Base-by-base conservation (phyloP, 92 coral and sea anemone genomes). In the Epizoanthus rinbou region DNA sequence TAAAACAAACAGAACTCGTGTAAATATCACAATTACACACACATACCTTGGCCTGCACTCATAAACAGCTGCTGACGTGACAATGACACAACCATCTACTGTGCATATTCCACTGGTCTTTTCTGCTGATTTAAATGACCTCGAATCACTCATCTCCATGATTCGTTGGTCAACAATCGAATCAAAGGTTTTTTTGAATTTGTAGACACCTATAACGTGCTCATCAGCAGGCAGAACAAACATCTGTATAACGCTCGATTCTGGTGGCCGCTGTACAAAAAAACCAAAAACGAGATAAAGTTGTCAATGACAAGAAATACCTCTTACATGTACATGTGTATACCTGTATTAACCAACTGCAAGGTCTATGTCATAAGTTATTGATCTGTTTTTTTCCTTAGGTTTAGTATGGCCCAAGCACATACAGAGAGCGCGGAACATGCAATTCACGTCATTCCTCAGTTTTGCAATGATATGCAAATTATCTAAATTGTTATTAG, bases 41-140 rank as follows among this genome's bases (percentile, higher is more conserved):
- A n/a, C 75, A 56, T 39, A 93, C 97, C 93, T 94, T 83, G 98
- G 98, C 76, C 95, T 79, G 80, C 98, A 92, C 71, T 90, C 91
- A 47, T 91, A 96, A 3, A 96, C 89, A 16, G 88, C 99, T 66
- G 94, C 87, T 23, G 98, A 83, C 10, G 99, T 96, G 16, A 96
- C 94, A 7, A 96, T 75, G 23, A 94, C 81, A 68, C 93, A 87
- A 4, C 99, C 98, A 73, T 96, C 99, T 7, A 96, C 98, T 23
- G 87, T 85, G 75, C 85, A 81, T 50, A 75, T 63, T 13, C 72
- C 82, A 41, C 71, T 37, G 25, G 71, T 80, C 73, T 65, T 82
- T 39, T 52, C 88, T 69, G 73, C 65, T 87, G 31, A 84, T 73
- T 79, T 84, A 64, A 28, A 54, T 21, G 57, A 41, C 8, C 6